phyloP scores from a whole-genome alignment of 2,113 vertebrate genomes.

The Isurus oxyrinchus region DNA sequence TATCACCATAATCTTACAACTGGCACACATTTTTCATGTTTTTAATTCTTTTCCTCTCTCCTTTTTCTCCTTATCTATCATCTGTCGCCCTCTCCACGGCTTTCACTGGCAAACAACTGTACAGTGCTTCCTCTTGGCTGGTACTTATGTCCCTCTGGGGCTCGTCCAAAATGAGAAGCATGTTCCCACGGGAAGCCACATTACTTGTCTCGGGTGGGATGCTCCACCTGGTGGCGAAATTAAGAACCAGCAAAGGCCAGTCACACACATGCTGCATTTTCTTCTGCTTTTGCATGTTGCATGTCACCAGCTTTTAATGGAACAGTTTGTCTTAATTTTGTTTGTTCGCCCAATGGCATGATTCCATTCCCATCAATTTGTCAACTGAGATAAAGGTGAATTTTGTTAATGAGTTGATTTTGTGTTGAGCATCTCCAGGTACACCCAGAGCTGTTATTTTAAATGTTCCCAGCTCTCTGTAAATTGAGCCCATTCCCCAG shows the following conservation, averaged over 20 bases:
- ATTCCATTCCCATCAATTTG: constrained; percentile 4
- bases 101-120: not conserved
- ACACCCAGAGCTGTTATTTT: not conserved
- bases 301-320: not conserved
- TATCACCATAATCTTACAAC: not conserved
- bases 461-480: not conserved
- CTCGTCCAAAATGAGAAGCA: not conserved
- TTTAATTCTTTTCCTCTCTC: not conserved
- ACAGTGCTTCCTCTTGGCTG: not conserved
- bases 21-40: not conserved
- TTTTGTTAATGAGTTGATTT: constrained; percentile 4
- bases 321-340: not conserved
- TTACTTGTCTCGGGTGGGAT: not conserved
- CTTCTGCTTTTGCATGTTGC: not conserved
- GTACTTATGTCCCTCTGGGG: not conserved
- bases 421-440: not conserved
- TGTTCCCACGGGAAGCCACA: not conserved
- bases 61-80: not conserved
- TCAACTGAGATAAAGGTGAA: constrained; percentile 4
- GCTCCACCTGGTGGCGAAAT: not conserved
- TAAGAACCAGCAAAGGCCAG: not conserved
- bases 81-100: not conserved
- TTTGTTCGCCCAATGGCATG: not conserved
- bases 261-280: too few relatives aligned
- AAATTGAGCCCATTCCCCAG: not conserved